Base-by-base conservation (phyloP, 2,113 vertebrate species). In the Prietella phreatophila region DNA sequence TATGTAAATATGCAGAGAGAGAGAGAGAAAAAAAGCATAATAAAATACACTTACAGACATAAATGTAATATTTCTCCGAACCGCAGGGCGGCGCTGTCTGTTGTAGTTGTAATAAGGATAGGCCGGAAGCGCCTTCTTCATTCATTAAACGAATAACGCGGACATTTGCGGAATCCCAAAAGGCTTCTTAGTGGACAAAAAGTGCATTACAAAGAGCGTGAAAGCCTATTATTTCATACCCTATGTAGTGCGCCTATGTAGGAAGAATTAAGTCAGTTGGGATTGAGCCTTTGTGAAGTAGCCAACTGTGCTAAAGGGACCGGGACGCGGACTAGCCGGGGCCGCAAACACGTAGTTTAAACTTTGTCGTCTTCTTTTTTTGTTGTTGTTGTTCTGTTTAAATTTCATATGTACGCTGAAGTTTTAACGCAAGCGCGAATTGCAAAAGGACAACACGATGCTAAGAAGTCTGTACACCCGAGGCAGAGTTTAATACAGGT, bases 201-300 rank as follows among this genome's bases (percentile, higher is more conserved):
- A 94, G 90, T 93, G 95, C 95, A n/a, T n/a, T n/a, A 61, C 22
- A 56, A 3, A 10, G 53, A 6, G 5, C 5, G 20, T n/a, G 42
- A 14, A 27, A 15, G 7, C 19, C 33, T 55, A 55, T 85, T 60
- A 36, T 25, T 1, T 75, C 25, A 7, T 27, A 10, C 84, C 53
- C 84, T 76, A 58, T 17, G 53, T 76, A 85, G 84, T 39, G 84
- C 55, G 36, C 10, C 6, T 30, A 4, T n/a, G 71, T 76, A 85
- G 71, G 55, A 58, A 60, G 69, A 39, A 58, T n/a, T 7, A 42
- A 60, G 22, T 60, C 53, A 56, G 53, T 85, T 76, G 22, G 53
- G 36, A 75, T 76, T 25, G 20, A 30, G 27, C 84, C 95, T 95
- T 95, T 95, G 95, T 95, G 94, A 94, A 94, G 91, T 94, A 93